These are phyloP conservation scores for Trypoxylus dichotomus DNA, from an alignment of 1,140 invertebrate species.

Conservation along the genomic window DNA sequence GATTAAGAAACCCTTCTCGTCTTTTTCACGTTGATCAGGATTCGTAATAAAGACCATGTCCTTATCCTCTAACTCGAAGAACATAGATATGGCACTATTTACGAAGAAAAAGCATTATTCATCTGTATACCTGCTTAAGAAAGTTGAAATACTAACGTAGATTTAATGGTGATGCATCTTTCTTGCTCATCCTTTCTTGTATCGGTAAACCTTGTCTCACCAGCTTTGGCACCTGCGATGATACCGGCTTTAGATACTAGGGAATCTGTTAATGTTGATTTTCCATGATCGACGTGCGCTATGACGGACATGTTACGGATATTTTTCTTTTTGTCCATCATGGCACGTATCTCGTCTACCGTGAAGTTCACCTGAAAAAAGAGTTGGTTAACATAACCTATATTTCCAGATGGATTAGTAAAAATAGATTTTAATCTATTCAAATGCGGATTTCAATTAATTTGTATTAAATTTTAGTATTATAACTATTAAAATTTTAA, in stretches of 20 bases:
- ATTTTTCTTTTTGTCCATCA: conserved; percentile 99
- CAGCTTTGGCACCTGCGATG: conserved; percentile 97
- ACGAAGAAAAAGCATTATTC: conserved; percentile 10
- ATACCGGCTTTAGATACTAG: conserved; percentile 99
- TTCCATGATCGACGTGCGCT: conserved; percentile 99
- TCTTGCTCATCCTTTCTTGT: conserved; percentile 99
- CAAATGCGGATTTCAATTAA: neutral
- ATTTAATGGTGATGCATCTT: conserved; percentile 99
- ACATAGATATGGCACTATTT: conserved; percentile 95
- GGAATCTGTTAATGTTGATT: conserved; percentile 99
- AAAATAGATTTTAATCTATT: neutral
- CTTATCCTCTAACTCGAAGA: conserved; percentile 92
- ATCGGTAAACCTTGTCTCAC: conserved; percentile 98
- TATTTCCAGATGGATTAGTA: too few relatives aligned
- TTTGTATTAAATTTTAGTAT: neutral
- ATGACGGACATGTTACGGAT: conserved; percentile 99
- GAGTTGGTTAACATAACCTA: conserved; percentile 31
- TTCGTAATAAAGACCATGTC: conserved; percentile 90
- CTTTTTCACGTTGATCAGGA: conserved; percentile 85
- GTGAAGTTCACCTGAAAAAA: conserved; percentile 97
- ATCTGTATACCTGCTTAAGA: neutral
- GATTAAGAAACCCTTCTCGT: conserved; percentile 95
- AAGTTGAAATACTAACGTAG: conserved; percentile 77
- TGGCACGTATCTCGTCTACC: conserved; percentile 97
- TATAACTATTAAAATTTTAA: too few relatives aligned